phyloP scores from a whole-genome alignment of 2,113 vertebrate genomes.

The Ictalurus furcatus region DNA sequence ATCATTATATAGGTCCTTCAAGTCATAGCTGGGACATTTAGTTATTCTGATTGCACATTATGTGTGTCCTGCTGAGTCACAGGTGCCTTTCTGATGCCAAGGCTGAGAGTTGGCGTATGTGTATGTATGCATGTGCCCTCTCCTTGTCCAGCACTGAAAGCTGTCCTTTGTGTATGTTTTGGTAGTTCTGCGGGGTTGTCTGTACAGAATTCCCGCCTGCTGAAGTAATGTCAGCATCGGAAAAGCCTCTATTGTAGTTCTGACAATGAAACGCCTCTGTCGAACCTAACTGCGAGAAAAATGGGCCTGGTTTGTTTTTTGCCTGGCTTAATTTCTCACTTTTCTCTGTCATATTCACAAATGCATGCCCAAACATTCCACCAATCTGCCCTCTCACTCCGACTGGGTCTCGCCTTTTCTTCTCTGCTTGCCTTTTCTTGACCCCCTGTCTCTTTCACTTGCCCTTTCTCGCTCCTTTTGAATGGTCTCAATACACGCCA shows the following conservation, averaged over 20 bases:
- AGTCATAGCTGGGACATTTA: slow-evolving; percentile 34
- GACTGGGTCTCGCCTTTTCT: slow-evolving; percentile 62
- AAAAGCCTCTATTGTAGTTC: slow-evolving; percentile 81
- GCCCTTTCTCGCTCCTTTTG: slow-evolving; percentile 41
- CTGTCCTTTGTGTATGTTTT: slow-evolving; percentile 72
- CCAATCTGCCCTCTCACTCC: slow-evolving; percentile 71
- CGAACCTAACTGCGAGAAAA: slow-evolving; percentile 73
- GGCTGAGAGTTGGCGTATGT: slow-evolving; percentile 58
- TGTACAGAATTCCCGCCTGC: slow-evolving; percentile 79
- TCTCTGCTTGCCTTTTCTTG: slow-evolving; percentile 32
- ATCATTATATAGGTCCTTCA: background rate
- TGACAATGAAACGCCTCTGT: slow-evolving; percentile 82
- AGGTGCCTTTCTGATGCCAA: slow-evolving; percentile 65
- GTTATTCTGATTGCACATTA: slow-evolving; percentile 59
- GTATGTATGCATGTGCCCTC: slow-evolving; percentile 66
- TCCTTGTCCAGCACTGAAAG: slow-evolving; percentile 73
- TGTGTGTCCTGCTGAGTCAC: slow-evolving; percentile 59
- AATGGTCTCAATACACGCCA: slow-evolving; percentile 35
- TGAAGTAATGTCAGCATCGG: slow-evolving; percentile 82
- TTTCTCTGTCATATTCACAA: slow-evolving; percentile 75
- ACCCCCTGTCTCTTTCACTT: slow-evolving; percentile 48
- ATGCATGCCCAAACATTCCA: slow-evolving; percentile 76
- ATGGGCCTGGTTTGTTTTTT: slow-evolving; percentile 77
- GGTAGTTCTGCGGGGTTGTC: slow-evolving; percentile 73
- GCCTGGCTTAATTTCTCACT: slow-evolving; percentile 75